Conservation (phyloP, 2,797 vertebrate genomes). For the Erpetoichthys calabaricus region DNA sequence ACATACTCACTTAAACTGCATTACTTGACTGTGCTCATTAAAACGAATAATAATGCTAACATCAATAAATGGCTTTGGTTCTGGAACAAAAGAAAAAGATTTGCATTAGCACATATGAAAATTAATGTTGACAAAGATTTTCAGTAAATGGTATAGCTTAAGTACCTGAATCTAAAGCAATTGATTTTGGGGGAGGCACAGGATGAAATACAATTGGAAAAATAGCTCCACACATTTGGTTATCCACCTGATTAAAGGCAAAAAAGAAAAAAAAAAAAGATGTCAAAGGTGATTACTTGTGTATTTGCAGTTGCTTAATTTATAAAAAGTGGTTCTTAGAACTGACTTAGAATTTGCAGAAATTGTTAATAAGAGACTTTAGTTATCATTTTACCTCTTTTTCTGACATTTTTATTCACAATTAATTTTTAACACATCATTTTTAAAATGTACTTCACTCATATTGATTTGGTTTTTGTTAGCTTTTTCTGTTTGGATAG, state of each 20-base stretch:
- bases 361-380: too few relatives aligned
- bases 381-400: too few relatives aligned
- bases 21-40: slow-evolving; percentile 83
- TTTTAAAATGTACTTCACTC: too few relatives aligned
- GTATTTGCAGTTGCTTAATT: too few relatives aligned
- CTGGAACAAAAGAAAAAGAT: slow-evolving; percentile 35
- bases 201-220: slow-evolving; percentile 92
- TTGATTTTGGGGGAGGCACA: slow-evolving; percentile 84
- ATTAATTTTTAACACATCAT: too few relatives aligned
- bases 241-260: slow-evolving; percentile 70
- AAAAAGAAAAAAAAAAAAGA: too few relatives aligned
- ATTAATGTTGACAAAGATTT: background rate
- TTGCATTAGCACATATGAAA: background rate
- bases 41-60: slow-evolving; percentile 86
- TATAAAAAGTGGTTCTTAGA: too few relatives aligned
- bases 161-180: slow-evolving; percentile 85
- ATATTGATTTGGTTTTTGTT: too few relatives aligned
- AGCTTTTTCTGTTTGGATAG: too few relatives aligned
- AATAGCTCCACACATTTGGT: slow-evolving; percentile 79
- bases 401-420: too few relatives aligned
- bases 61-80: slow-evolving; percentile 89
- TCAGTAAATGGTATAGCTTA: background rate
- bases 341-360: too few relatives aligned
- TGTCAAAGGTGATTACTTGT: too few relatives aligned
- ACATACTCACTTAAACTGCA: slow-evolving; percentile 84